Evolutionary conservation across 1,140 invertebrate species (phyloP).

Genomic region (Zeugodacus cucurbitae): DNA sequence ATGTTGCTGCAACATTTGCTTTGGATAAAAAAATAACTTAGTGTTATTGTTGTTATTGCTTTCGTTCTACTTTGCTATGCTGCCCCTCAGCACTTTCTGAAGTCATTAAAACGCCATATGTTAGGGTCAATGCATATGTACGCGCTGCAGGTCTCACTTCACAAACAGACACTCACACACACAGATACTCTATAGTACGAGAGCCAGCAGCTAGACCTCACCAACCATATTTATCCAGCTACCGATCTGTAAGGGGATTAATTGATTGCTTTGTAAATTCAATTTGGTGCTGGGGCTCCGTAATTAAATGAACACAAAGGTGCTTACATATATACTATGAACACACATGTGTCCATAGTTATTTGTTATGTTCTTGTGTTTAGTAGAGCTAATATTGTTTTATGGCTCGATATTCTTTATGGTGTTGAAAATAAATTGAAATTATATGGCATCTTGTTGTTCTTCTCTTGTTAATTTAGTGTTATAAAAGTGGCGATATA

Average conservation of each 20-base stretch:
- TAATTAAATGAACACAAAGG: neutral
- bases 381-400: conserved; percentile 36
- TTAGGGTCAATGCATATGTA: neutral
- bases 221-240: conserved; percentile 7
- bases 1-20: conserved; percentile 3
- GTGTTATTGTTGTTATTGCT: neutral
- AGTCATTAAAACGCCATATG: conserved; percentile 36
- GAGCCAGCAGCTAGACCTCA: neutral
- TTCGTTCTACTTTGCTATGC: neutral
- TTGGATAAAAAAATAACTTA: neutral
- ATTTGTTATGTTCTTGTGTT: conserved; percentile 1
- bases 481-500: conserved; percentile 15
- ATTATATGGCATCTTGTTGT: neutral
- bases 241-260: conserved; percentile 36
- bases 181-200: neutral
- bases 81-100: neutral
- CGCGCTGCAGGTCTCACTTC: neutral
- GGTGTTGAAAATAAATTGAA: conserved; percentile 37
- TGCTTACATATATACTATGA: neutral
- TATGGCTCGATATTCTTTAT: neutral
- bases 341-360: neutral
- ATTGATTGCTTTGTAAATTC: conserved; percentile 39
- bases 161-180: neutral
- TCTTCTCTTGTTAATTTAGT: conserved; percentile 1
- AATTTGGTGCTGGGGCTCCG: neutral